Evolutionary conservation across 2,888 invertebrate genomes (phyloP).

Genomic region (Acleris laterana): DNA sequence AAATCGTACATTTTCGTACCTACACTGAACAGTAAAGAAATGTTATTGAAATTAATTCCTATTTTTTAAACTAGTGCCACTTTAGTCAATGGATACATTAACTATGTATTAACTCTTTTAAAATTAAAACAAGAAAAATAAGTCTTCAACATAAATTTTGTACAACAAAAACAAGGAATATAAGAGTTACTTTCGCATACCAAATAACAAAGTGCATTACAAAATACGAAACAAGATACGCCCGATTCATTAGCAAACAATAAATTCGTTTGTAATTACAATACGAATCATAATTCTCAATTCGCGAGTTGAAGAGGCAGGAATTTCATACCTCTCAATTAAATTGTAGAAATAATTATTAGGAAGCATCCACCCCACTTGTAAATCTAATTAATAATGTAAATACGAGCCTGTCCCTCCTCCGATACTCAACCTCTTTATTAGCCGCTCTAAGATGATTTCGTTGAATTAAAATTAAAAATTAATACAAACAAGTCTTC

Average conservation of each 20-base stretch:
- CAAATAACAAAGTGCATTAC: too few relatives aligned
- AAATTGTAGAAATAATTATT: conserved; percentile 80
- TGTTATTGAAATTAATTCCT: too few relatives aligned
- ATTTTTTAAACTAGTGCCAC: too few relatives aligned
- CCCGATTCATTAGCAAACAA: background rate
- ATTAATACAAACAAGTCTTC: conserved; percentile 17
- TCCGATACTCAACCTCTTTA: conserved; percentile 52
- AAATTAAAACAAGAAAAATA: too few relatives aligned
- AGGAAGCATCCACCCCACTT: conserved; percentile 74
- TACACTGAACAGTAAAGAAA: too few relatives aligned
- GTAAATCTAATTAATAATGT: conserved; percentile 78
- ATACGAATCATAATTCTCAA: conserved; percentile 29
- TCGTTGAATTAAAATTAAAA: conserved; percentile 31
- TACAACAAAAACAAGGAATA: too few relatives aligned
- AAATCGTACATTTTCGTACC: too few relatives aligned
- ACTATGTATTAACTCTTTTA: too few relatives aligned
- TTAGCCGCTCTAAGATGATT: conserved; percentile 54
- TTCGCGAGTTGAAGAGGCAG: conserved; percentile 58
- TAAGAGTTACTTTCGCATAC: too few relatives aligned
- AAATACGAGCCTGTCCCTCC: conserved; percentile 68
- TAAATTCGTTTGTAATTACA: conserved; percentile 17
- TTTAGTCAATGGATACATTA: too few relatives aligned
- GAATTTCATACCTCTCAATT: conserved; percentile 80
- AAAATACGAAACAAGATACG: too few relatives aligned
- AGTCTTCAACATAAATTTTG: too few relatives aligned